phyloP scores from a whole-genome alignment of 2,113 vertebrate genomes.

The Rhinopithecus roxellana region DNA sequence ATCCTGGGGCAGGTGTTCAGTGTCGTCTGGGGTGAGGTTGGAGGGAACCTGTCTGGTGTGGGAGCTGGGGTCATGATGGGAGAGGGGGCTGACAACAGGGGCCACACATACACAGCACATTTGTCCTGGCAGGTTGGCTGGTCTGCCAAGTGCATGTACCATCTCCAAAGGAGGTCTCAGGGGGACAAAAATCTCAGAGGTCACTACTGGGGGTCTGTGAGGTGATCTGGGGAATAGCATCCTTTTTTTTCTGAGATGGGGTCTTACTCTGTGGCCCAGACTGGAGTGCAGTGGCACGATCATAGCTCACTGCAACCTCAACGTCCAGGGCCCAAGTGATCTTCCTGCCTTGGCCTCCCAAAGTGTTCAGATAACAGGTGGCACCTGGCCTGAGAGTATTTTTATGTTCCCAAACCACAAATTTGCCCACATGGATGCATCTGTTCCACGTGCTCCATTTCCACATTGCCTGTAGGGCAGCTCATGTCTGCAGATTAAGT shows the following conservation, averaged over 20 bases:
- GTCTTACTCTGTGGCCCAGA: too few species aligned
- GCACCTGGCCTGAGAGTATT: too few species aligned
- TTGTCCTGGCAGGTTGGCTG: not conserved
- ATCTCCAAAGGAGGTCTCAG: not conserved
- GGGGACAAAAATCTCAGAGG: not conserved
- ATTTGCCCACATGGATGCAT: not conserved
- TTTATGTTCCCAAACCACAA: not conserved
- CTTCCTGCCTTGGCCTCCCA: too few species aligned
- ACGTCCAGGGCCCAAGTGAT: too few species aligned
- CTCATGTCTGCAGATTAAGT: not conserved
- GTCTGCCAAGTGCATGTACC: not conserved
- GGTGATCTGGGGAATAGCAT: not conserved
- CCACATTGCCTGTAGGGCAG: not conserved
- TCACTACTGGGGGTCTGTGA: not conserved
- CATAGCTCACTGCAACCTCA: too few species aligned
- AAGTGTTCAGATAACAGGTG: too few species aligned
- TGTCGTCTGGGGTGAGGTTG: not conserved
- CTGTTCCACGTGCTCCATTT: not conserved
- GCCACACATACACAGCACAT: not conserved
- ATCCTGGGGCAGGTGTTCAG: not conserved
- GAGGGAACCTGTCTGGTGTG: not conserved
- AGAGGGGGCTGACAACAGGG: not conserved
- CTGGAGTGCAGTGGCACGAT: too few species aligned
- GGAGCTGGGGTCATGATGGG: not conserved
- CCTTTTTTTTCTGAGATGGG: too few species aligned